Evolutionary conservation across 2,797 vertebrate species (phyloP).

Genomic region (Anomalospiza imberbis): DNA sequence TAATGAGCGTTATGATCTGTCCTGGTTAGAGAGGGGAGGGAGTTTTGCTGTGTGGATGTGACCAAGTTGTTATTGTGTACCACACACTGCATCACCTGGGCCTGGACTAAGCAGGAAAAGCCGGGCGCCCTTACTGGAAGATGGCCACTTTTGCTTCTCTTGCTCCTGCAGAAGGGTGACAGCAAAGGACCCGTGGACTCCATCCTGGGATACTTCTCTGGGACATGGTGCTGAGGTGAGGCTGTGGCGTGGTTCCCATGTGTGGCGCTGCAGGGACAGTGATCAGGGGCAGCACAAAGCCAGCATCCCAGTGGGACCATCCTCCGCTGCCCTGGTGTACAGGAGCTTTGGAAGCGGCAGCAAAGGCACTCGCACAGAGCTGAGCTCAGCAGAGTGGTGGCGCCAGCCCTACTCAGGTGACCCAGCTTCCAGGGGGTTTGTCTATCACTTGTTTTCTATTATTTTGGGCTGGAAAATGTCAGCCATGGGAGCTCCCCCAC

Average conservation of each 20-base stretch:
- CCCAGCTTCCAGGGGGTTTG: background rate
- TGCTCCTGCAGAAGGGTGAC: background rate
- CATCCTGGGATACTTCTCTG: background rate
- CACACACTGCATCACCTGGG: no score
- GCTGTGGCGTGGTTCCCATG: background rate
- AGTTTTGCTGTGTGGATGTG: background rate
- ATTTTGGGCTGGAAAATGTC: background rate
- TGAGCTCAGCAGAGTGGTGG: background rate
- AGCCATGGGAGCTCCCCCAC: background rate
- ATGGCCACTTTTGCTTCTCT: background rate
- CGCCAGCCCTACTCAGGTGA: fast-evolving
- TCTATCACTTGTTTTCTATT: background rate
- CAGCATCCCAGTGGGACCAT: background rate
- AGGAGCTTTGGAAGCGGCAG: fast-evolving
- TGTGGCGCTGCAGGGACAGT: background rate
- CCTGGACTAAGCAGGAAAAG: background rate
- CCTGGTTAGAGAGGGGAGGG: background rate
- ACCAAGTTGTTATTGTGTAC: background rate
- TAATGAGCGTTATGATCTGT: background rate
- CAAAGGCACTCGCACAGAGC: background rate
- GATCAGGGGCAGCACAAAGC: background rate
- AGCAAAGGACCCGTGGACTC: fast-evolving
- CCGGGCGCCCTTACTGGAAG: background rate
- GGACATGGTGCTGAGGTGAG: no score
- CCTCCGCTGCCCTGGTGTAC: no score